Base-by-base conservation (phyloP, 2,113 vertebrate species). In the Prietella phreatophila region DNA sequence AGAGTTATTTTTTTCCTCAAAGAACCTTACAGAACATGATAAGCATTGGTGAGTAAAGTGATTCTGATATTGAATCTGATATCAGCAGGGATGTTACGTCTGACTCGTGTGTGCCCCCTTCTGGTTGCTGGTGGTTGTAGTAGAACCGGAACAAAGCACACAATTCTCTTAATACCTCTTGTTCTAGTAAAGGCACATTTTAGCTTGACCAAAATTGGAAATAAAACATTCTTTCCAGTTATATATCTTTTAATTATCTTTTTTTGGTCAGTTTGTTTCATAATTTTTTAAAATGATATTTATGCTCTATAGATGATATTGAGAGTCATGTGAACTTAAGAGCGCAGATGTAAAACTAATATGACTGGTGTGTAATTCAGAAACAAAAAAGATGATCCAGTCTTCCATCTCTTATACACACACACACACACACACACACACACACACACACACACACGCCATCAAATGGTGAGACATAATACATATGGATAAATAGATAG, bases 121-220 rank as follows among this genome's bases (percentile, higher is more conserved):
- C 86, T 89, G 84, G 83, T 36, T 30, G 53, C 36, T 82, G n/a
- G 58, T 88, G 84, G 61, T 56, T 55, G 69, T 42, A 80, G 81
- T 63, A 79, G 7, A 25, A 78, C 6, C 19, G 30, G 13, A 42
- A 47, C 22, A 81, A 56, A 78, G 25, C 11, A 33, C 0, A 65
- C 14, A 83, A 1, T 13, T 33, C 53, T 82, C 1, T 39, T 11
- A 22, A 60, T 25, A 8, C 55, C n/a, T 22, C 4, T 14, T 1
- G 4, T 20, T 10, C 79, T 58, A 55, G 7, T 11, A 56, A 56
- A 33, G 14, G 13, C 53, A 14, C 53, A 55, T 55, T 55, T 55
- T 55, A 55, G 13, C 13, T 55, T 14, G 53, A 33, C 8, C 17
- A 58, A 33, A 20, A 78, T 0, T 50, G 10, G 4, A 78, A 78